These are phyloP conservation scores for Vanessa tameamea DNA, from an alignment of 1,140 invertebrate genomes.

Conservation along the genomic window DNA sequence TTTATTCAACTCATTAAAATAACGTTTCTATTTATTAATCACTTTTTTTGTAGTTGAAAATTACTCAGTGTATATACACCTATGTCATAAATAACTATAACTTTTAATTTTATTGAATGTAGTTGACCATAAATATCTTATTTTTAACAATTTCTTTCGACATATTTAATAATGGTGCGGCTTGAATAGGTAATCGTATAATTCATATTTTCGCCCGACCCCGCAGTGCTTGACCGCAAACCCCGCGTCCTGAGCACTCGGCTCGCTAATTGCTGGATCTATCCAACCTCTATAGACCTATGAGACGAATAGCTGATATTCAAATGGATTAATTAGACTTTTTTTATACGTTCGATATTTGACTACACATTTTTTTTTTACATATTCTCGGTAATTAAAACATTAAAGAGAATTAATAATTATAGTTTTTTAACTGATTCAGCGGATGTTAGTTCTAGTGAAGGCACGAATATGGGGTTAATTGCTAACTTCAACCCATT, in stretches of 20 bases:
- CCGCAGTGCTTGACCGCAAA: slow-evolving; percentile 26
- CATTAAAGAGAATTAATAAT: not conserved
- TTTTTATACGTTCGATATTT: not conserved
- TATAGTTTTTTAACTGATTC: not conserved
- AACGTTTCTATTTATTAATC: no score
- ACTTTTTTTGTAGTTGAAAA: no score
- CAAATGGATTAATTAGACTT: not conserved
- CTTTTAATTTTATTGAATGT: no score
- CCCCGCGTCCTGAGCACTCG: slow-evolving; percentile 12
- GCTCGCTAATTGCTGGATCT: slow-evolving; percentile 28
- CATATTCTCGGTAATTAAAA: no score
- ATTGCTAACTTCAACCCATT: slow-evolving; percentile 14
- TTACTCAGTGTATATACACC: no score
- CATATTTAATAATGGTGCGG: not conserved
- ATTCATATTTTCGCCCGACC: slow-evolving; percentile 14
- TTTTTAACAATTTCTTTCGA: not conserved
- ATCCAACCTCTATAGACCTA: slow-evolving; percentile 17
- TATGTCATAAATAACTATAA: no score
- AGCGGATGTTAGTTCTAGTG: not conserved
- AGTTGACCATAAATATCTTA: no score
- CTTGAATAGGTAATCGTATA: slow-evolving; percentile 7
- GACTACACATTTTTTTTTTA: no score
- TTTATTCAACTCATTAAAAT: no score
- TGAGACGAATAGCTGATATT: not conserved
- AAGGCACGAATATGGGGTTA: slow-evolving; percentile 20